Conservation (phyloP, 2,797 vertebrate genomes). For the Enoplosus armatus region DNA sequence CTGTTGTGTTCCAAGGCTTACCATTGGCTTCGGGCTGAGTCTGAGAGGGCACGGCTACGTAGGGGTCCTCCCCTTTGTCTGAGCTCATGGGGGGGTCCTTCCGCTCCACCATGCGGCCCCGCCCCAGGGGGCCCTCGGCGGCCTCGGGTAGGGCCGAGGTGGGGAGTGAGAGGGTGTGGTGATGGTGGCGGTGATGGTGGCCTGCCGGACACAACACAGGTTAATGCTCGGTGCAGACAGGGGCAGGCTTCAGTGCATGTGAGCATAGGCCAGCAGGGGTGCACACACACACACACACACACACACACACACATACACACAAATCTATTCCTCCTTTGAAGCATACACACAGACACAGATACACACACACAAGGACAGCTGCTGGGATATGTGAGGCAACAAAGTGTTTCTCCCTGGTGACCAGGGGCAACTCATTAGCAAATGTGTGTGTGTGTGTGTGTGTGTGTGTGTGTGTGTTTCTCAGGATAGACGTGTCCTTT, state of each 20-base stretch:
- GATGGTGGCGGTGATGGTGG: slow-evolving; percentile 85
- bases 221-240: slow-evolving; percentile 68
- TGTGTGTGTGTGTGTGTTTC: slow-evolving; percentile 53
- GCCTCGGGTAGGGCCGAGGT: slow-evolving; percentile 89
- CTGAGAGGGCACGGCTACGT: slow-evolving; percentile 95
- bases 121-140: slow-evolving; percentile 88
- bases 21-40: slow-evolving; percentile 97
- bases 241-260: slow-evolving; percentile 52
- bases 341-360: slow-evolving; percentile 10
- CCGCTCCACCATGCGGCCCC: slow-evolving; percentile 92
- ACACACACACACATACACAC: slow-evolving; percentile 8
- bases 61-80: slow-evolving; percentile 94
- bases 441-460: slow-evolving; percentile 37
- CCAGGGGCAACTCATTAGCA: slow-evolving; percentile 73
- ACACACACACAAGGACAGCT: slow-evolving; percentile 54
- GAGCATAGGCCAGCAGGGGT: slow-evolving; percentile 47
- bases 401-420: slow-evolving; percentile 60
- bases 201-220: slow-evolving; percentile 93
- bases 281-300: slow-evolving; percentile 11
- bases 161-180: slow-evolving; percentile 91
- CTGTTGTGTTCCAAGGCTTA: slow-evolving; percentile 96
- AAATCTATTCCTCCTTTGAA: slow-evolving; percentile 9
- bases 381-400: slow-evolving; percentile 64
- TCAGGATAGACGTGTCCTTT: slow-evolving; percentile 41
- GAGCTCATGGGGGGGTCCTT: slow-evolving; percentile 91